phyloP scores from a whole-genome alignment of 2,113 vertebrate genomes.

The Eleginops maclovinus region DNA sequence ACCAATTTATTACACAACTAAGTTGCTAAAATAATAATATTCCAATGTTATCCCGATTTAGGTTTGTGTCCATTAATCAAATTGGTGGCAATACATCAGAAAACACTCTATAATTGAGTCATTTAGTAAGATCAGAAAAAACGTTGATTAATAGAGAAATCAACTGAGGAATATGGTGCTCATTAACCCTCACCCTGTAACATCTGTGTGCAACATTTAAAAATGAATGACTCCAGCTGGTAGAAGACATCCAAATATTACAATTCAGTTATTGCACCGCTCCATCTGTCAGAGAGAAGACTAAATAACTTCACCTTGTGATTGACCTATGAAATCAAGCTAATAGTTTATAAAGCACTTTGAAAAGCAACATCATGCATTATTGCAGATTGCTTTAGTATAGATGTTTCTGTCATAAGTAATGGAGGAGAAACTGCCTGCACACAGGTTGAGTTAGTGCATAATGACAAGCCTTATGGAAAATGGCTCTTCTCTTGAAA shows the following conservation, averaged over 20 bases:
- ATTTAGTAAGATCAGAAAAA: conserved; percentile 2
- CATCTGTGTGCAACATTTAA: conserved; percentile 15
- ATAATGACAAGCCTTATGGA: not conserved
- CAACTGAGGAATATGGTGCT: conserved; percentile 6
- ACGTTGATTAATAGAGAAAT: conserved; percentile 4
- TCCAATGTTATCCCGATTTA: not conserved
- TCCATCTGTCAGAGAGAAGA: conserved; percentile 34
- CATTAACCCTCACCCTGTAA: conserved; percentile 47
- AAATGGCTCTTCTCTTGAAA: conserved; percentile 4
- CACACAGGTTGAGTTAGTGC: not conserved
- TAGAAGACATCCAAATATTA: conserved; percentile 31
- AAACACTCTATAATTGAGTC: conserved; percentile 16
- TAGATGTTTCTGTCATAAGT: conserved; percentile 28
- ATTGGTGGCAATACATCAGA: conserved; percentile 19
- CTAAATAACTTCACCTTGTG: conserved; percentile 49
- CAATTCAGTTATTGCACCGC: conserved; percentile 3
- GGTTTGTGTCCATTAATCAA: conserved; percentile 13
- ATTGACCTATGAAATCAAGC: conserved; percentile 39
- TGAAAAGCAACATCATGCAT: conserved; percentile 22
- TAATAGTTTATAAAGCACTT: conserved; percentile 20
- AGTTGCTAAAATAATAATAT: not conserved
- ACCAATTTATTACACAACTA: not conserved
- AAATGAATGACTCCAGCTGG: conserved; percentile 23
- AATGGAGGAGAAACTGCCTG: not conserved
- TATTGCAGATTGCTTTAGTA: conserved; percentile 33